Base-by-base conservation (phyloP, 2,113 vertebrate genomes). In the Cathartes aura region DNA sequence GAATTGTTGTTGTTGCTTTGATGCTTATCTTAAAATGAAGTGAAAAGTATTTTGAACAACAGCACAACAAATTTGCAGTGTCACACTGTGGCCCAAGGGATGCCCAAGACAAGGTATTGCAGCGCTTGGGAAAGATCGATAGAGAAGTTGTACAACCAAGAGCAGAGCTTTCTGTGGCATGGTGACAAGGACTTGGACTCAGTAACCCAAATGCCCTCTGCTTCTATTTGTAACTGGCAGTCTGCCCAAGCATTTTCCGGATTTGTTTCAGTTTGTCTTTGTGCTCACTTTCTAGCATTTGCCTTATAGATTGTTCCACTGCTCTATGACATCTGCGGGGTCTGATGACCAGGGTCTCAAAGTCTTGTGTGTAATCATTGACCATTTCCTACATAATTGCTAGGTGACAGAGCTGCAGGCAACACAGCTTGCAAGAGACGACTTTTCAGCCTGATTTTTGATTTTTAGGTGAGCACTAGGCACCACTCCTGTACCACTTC, bases 381-480 rank as follows among this genome's bases (percentile, higher is more conserved):
- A 24, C 11, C 0, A 1, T 64, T 76, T 73, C 43, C 58, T 53
- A 5, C 1, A 2, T 38, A 60, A 19, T n/a, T 0, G 0, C 59
- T 38, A 38, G 15, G 14, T 55, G 38, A 62, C 38, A 42, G 27
- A 71, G 21, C 16, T 76, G 34, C 23, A 80, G 55, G 30, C 56
- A 40, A 3, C 62, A 68, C 23, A 68, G 26, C 10, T 75, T 64
- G 21, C 15, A 36, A 26, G 62, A 71, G 42, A 34, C 9, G 63
- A 20, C 20, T 73, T 80, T 48, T 81, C 50, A 85, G 45, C 26
- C 63, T 73, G 10, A 12, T 55, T 55, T 56, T 48, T 91, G 48
- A 43, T 89, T 79, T 89, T 83, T 30, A 17, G 34, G 34, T 40
- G 45, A 36, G 4, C 29, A 73, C 59, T 5, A 36, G 63, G 11